Base-by-base conservation (phyloP, 2,797 vertebrate genomes). In the Chiroxiphia lanceolata region DNA sequence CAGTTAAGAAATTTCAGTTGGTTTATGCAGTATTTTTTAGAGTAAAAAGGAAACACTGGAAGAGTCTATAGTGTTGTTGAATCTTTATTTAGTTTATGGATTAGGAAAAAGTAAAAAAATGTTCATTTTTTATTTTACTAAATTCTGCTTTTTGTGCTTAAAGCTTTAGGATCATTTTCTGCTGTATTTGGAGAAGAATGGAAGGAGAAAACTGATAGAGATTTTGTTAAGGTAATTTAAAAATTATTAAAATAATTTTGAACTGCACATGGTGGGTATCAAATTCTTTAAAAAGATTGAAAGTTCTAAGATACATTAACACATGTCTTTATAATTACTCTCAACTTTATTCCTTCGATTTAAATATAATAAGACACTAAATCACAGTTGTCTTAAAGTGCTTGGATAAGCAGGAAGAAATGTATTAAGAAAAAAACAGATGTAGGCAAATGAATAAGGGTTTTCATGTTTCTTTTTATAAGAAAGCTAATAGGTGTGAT, bases 81-180 rank as follows among this genome's bases (percentile, higher is more conserved):
- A 54, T 79, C n/a, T 93, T 45, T 95, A 21, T 88, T 67, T 97
- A 31, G 16, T 92, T 84, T 92, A 54, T 63, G 26, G 51, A 74
- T 86, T 96, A 92, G 45, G 95, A 81, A 87, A 82, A 56, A 96
- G 45, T 69, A 31, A 94, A 95, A 44, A 96, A 90, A 18, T 65
- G 40, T 83, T 53, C 7, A 20, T 69, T 92, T 72, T 78, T 60
- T 44, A 23, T 44, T 80, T 92, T 95, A 97, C 86, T 96, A 82
- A 98, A 95, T 94, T 57, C 64, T 70, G 15, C 85, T 83, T 93
- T 97, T 96, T 98, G 82, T 96, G 85, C 93, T 97, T 98, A 88
- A 96, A 99, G 99, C 99, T 94, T 98, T 99, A 98, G 99, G 99
- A 97, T 99, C 99, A 94, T 99, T 99, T 98, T 99, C 99, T 89